Evolutionary conservation across 1,140 invertebrate species (phyloP).

Genomic region (Acarapis woodi): DNA sequence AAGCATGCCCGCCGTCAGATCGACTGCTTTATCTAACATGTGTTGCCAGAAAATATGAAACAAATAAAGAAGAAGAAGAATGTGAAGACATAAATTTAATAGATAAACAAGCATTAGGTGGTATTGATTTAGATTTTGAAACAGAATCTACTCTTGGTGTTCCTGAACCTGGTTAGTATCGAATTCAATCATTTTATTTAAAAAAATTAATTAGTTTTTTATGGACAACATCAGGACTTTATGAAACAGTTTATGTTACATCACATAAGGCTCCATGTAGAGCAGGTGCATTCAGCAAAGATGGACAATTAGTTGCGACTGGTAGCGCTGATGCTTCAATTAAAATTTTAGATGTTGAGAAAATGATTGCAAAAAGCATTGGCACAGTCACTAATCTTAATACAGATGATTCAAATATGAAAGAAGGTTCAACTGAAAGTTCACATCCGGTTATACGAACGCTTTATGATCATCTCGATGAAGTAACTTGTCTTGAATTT

Average conservation of each 20-base stretch:
- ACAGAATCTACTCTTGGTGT: conserved; percentile 31
- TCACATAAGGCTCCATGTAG: conserved; percentile 84
- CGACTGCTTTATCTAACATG: conserved; percentile 52
- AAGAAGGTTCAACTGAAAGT: background rate
- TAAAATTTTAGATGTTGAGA: conserved; percentile 88
- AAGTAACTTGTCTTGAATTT: conserved; percentile 86
- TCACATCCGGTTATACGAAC: conserved; percentile 88
- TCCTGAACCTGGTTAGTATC: conserved; percentile 1
- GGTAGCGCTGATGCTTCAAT: conserved; percentile 94
- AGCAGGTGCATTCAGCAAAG: conserved; percentile 69
- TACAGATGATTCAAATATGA: conserved; percentile 15
- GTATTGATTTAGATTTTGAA: conserved; percentile 70
- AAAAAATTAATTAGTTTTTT: too few species aligned
- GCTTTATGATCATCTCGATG: conserved; percentile 90
- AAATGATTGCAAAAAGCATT: conserved; percentile 65
- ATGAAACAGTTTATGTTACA: conserved; percentile 95
- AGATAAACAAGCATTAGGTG: conserved; percentile 23
- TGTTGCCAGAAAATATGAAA: conserved; percentile 57
- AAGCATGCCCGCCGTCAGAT: conserved; percentile 78
- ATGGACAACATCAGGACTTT: too few species aligned
- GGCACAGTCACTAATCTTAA: too few species aligned
- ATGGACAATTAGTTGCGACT: conserved; percentile 81
- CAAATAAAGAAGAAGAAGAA: conserved; percentile 19
- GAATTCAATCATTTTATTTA: too few species aligned
- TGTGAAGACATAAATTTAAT: conserved; percentile 6